Percentiles rank a stretch among this genome's conserved stretches.
Evolutionary conservation across 2,113 vertebrate species (phyloP).

Genomic region (Pelobates fuscus): DNA sequence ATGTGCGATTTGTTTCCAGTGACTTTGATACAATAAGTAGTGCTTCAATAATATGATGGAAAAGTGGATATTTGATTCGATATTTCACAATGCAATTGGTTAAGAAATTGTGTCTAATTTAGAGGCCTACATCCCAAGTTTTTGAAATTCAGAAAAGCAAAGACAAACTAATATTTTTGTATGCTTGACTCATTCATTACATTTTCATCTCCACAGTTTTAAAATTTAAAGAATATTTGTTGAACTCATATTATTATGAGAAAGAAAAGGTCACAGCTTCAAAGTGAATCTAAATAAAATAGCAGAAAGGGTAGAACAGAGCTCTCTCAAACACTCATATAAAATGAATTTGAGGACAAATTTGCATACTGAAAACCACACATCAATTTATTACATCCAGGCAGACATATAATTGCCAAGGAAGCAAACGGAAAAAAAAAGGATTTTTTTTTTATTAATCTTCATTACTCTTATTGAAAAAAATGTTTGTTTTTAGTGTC

Average conservation of each 20-base stretch:
- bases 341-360: slow-evolving; percentile 35
- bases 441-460: too few relatives aligned
- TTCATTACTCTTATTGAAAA: too few relatives aligned
- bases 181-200: not conserved
- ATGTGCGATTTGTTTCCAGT: slow-evolving; percentile 9
- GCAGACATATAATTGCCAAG: not conserved
- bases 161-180: slow-evolving; percentile 23
- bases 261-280: slow-evolving; percentile 31
- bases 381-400: not conserved
- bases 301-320: not conserved
- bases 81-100: not conserved
- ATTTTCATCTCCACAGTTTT: slow-evolving; percentile 4
- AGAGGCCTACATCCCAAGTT: not conserved
- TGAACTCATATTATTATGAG: slow-evolving; percentile 28
- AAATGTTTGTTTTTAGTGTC: too few relatives aligned
- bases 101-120: slow-evolving; percentile 28
- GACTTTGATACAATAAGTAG: slow-evolving; percentile 38
- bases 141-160: not conserved
- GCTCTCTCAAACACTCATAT: slow-evolving; percentile 3
- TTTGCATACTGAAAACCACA: slow-evolving; percentile 18
- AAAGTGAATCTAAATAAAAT: slow-evolving; percentile 31
- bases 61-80: slow-evolving; percentile 27
- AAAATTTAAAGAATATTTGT: slow-evolving; percentile 29
- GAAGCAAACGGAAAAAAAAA: too few relatives aligned
- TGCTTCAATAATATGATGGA: slow-evolving; percentile 34